phyloP scores from a whole-genome alignment of 2,797 vertebrate genomes.

The Platalea minor region DNA sequence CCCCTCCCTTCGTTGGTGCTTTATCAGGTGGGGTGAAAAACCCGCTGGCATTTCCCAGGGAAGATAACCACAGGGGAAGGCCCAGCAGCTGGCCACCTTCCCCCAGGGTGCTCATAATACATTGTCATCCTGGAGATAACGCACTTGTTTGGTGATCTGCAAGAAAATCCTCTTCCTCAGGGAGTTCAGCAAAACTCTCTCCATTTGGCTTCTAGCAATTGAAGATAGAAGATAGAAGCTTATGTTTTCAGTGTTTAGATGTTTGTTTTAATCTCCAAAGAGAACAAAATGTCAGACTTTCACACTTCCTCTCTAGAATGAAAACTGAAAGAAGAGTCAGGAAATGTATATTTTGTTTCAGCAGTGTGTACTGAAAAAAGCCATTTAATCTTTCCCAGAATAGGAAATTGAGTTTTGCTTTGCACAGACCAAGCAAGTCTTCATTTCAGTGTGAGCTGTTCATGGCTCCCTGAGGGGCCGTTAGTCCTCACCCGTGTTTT shows the following conservation, averaged over 20 bases:
- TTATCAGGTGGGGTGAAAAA: not conserved
- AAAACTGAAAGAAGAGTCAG: not conserved
- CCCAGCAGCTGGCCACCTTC: not conserved
- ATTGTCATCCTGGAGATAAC: not conserved
- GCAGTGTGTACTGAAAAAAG: not conserved
- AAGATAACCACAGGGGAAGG: not conserved
- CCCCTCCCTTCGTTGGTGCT: not conserved
- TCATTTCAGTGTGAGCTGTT: not conserved
- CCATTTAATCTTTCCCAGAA: not conserved
- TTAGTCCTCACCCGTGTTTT: not conserved
- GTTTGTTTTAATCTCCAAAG: not conserved
- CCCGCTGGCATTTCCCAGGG: not conserved
- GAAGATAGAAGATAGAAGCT: not conserved
- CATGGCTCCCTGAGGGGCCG: not conserved
- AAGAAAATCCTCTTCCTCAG: not conserved
- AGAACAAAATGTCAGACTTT: not conserved
- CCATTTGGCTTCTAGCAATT: not conserved
- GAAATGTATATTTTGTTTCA: not conserved
- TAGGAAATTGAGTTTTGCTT: not conserved
- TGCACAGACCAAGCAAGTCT: not conserved
- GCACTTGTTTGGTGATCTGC: not conserved
- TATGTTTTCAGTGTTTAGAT: not conserved
- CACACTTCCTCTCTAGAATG: not conserved
- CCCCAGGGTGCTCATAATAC: not conserved
- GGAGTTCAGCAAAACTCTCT: not conserved